Evolutionary conservation across 2,797 vertebrate species (phyloP).

Genomic region (Mus caroli): DNA sequence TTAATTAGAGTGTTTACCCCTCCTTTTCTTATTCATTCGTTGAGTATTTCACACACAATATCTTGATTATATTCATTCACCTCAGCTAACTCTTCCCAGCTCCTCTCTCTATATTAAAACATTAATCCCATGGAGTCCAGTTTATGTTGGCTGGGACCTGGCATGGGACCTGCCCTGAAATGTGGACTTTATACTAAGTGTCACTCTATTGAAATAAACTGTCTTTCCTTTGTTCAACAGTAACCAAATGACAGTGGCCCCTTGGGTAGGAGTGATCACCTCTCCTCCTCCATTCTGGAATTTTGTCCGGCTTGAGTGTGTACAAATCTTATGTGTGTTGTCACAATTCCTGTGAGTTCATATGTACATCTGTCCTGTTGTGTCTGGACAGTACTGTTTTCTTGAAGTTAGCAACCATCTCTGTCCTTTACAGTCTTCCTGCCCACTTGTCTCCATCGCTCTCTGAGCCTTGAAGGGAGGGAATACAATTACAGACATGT

Average conservation of each 20-base stretch:
- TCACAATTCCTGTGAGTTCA: not conserved
- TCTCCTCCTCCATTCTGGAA: not conserved
- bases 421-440: not conserved
- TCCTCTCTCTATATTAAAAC: not conserved
- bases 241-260: not conserved
- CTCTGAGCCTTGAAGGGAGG: not conserved
- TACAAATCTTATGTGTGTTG: not conserved
- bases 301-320: not conserved
- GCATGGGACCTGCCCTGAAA: not conserved
- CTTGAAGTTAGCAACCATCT: not conserved
- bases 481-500: not conserved
- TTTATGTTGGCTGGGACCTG: not conserved
- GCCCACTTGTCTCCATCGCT: not conserved
- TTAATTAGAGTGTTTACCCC: conserved; percentile 5
- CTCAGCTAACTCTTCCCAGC: not conserved
- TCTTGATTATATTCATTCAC: not conserved
- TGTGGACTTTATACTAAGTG: not conserved
- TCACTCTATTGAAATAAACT: not conserved
- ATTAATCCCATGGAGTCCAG: too few relatives aligned
- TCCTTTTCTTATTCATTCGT: conserved; percentile 33
- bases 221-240: not conserved
- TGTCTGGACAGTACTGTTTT: not conserved
- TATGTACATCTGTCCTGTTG: not conserved
- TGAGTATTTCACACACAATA: not conserved
- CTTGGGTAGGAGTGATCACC: not conserved